Percentiles rank a stretch among this genome's conserved stretches.
phyloP scores from a whole-genome alignment of 2,888 invertebrate genomes.

The Balanococcus diminutus region DNA sequence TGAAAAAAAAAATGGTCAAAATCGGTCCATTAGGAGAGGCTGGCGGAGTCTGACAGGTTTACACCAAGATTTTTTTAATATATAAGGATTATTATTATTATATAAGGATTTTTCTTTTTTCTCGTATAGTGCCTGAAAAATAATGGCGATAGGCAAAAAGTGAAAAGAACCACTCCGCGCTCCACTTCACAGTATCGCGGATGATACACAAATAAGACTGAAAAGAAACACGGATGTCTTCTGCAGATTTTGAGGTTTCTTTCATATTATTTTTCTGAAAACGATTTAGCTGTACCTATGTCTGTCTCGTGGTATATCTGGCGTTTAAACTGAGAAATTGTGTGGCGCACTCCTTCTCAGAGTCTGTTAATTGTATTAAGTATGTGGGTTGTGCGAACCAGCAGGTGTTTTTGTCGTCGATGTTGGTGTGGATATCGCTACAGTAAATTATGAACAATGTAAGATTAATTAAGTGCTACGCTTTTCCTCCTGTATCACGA shows the following conservation, averaged over 20 bases:
- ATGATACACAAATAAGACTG: not conserved
- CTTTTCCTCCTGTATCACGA: not conserved
- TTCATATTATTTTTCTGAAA: not conserved
- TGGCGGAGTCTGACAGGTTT: too few species aligned
- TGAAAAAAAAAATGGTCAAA: too few species aligned
- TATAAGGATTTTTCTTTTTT: too few species aligned
- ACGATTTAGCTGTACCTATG: not conserved
- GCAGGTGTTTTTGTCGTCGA: constrained; percentile 2
- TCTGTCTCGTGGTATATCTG: not conserved
- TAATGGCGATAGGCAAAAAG: too few species aligned
- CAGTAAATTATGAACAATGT: constrained; percentile 5
- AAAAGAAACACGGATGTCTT: not conserved
- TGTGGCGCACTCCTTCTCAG: not conserved
- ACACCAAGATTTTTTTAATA: too few species aligned
- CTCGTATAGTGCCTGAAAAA: too few species aligned
- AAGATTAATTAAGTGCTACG: constrained; percentile 5
- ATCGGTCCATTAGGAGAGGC: too few species aligned
- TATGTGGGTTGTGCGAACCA: constrained; percentile 1
- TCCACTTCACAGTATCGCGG: too few species aligned
- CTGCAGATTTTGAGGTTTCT: not conserved
- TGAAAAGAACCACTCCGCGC: too few species aligned
- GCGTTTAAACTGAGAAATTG: not conserved
- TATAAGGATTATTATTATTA: too few species aligned
- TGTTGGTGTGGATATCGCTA: not conserved
- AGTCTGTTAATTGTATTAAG: not conserved